phyloP scores from a whole-genome alignment of 2,113 vertebrate genomes.

The Camelus bactrianus region DNA sequence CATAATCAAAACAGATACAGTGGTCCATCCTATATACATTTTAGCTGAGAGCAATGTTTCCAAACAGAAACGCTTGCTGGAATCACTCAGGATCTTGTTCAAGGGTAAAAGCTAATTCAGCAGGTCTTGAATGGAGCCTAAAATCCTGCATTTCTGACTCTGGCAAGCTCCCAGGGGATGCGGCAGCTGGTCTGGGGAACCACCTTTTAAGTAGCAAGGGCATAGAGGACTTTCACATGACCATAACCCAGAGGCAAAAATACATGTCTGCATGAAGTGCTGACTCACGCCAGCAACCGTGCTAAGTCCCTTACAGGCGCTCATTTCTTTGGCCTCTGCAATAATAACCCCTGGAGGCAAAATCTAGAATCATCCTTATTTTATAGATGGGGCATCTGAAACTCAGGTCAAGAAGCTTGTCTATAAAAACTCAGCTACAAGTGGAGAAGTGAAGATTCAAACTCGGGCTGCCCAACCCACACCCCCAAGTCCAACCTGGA shows the following conservation, averaged over 20 bases:
- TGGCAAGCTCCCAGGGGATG: neutral
- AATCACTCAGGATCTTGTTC: neutral
- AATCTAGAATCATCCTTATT: rapidly evolving
- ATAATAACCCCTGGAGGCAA: neutral
- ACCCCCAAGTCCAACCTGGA: neutral
- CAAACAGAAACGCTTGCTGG: rapidly evolving
- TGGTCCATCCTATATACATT: rapidly evolving
- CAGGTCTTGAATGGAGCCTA: neutral
- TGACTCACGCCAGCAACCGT: rapidly evolving
- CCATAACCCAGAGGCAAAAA: neutral
- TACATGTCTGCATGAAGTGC: rapidly evolving
- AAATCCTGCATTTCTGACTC: neutral
- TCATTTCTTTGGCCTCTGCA: no score
- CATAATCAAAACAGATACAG: neutral
- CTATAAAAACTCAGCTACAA: neutral
- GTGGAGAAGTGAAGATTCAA: neutral
- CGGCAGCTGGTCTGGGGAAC: neutral
- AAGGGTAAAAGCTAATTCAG: neutral
- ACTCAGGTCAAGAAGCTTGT: neutral
- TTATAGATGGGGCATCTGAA: neutral
- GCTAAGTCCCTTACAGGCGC: rapidly evolving
- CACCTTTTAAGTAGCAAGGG: neutral
- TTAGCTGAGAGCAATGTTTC: neutral
- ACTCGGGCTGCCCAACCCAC: neutral
- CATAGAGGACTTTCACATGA: neutral